These are phyloP conservation scores for Talpa occidentalis DNA, from an alignment of 2,113 vertebrate genomes.

Conservation along the genomic window DNA sequence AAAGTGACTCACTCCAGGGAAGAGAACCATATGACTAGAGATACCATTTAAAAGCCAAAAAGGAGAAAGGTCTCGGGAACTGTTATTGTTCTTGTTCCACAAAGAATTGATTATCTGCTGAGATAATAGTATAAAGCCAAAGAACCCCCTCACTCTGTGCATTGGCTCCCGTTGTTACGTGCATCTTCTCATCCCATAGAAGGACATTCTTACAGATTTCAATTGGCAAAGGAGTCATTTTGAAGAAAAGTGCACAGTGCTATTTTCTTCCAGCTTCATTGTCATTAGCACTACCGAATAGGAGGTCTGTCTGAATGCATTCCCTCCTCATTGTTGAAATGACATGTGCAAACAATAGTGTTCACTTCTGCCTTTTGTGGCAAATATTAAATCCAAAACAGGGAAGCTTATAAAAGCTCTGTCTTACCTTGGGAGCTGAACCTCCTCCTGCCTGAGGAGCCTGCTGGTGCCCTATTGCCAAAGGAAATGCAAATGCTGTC, in stretches of 20 bases:
- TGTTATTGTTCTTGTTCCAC: slow-evolving; percentile 38
- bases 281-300: slow-evolving; percentile 16
- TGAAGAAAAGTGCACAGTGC: not conserved
- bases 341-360: slow-evolving; percentile 1
- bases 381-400: slow-evolving; percentile 42
- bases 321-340: not conserved
- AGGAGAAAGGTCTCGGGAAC: not conserved
- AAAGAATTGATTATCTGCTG: slow-evolving; percentile 43
- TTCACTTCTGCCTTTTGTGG: not conserved
- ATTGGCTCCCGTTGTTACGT: not conserved
- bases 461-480: not conserved
- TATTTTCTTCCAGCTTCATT: slow-evolving; percentile 25
- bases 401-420: not conserved
- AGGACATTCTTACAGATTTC: slow-evolving; percentile 56
- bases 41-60: not conserved
- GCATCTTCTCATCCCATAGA: not conserved
- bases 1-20: slow-evolving; percentile 35
- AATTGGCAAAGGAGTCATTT: slow-evolving; percentile 39
- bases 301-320: not conserved
- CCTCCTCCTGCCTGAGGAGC: not conserved
- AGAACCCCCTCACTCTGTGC: slow-evolving; percentile 28
- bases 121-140: not conserved
- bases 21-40: not conserved
- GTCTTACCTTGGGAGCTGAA: slow-evolving; percentile 44
- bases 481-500: slow-evolving; percentile 47